These are phyloP conservation scores for Eurytoma californica DNA, from an alignment of 2,888 invertebrate genomes.

Conservation along the genomic window DNA sequence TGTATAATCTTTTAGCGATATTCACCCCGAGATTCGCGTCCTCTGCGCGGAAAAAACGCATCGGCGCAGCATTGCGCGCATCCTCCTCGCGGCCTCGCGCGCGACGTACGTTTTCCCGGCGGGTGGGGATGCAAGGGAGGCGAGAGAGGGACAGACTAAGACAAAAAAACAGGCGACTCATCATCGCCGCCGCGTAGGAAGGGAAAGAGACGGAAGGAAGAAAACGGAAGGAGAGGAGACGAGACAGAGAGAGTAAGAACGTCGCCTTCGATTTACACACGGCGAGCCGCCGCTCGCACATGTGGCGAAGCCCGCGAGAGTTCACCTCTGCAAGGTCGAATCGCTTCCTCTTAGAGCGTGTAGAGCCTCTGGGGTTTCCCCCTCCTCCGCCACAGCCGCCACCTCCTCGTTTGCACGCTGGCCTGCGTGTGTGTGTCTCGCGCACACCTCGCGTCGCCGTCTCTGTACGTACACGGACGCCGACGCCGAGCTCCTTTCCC, in stretches of 20 bases:
- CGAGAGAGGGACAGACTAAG: too few species aligned
- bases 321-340: slow-evolving; percentile 66
- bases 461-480: not conserved
- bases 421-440: slow-evolving; percentile 3
- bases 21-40: too few species aligned
- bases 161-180: not conserved
- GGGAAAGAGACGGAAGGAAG: not conserved
- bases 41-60: too few species aligned
- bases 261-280: slow-evolving; percentile 9
- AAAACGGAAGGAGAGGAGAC: not conserved
- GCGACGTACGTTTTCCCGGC: too few species aligned
- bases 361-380: slow-evolving; percentile 60
- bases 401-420: slow-evolving; percentile 10
- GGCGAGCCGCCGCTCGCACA: not conserved
- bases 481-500: slow-evolving; percentile 20
- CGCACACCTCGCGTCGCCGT: not conserved
- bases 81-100: not conserved
- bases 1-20: too few species aligned
- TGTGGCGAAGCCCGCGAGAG: slow-evolving; percentile 61
- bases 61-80: not conserved
- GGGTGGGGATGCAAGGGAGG: too few species aligned
- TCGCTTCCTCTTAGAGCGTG: slow-evolving; percentile 60
- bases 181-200: not conserved
- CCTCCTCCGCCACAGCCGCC: slow-evolving; percentile 54
- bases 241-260: not conserved